Evolutionary conservation across 2,888 invertebrate species (phyloP).

Genomic region (Labia minor): DNA sequence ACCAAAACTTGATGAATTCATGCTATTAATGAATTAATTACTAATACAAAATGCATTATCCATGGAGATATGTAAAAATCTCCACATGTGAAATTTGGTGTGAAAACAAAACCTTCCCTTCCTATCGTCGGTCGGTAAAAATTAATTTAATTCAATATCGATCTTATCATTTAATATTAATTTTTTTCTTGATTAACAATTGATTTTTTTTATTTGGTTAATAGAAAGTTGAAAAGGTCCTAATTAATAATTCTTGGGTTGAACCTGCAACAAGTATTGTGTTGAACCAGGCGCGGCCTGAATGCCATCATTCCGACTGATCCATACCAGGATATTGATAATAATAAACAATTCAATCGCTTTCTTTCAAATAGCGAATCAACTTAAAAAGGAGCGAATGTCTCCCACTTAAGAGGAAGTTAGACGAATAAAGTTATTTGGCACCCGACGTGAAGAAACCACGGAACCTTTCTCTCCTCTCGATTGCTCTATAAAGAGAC

Average conservation of each 20-base stretch:
- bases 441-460: neutral
- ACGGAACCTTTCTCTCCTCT: neutral
- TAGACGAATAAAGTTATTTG: neutral
- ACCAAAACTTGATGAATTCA: no score
- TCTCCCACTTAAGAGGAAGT: neutral
- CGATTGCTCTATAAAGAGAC: neutral
- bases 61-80: no score
- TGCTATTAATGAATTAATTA: no score
- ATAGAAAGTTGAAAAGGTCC: neutral
- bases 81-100: no score
- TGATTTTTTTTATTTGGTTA: neutral
- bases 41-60: no score
- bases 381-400: neutral
- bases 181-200: no score
- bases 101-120: no score
- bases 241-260: neutral
- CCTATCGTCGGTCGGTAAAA: no score
- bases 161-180: no score
- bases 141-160: no score
- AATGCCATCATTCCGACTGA: neutral
- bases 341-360: neutral
- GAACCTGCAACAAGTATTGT: neutral
- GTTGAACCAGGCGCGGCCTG: conserved; percentile 6
- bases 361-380: neutral
- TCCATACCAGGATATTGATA: neutral